Conservation (phyloP, 2,888 invertebrate genomes). For the Lampropteryx suffumata region DNA sequence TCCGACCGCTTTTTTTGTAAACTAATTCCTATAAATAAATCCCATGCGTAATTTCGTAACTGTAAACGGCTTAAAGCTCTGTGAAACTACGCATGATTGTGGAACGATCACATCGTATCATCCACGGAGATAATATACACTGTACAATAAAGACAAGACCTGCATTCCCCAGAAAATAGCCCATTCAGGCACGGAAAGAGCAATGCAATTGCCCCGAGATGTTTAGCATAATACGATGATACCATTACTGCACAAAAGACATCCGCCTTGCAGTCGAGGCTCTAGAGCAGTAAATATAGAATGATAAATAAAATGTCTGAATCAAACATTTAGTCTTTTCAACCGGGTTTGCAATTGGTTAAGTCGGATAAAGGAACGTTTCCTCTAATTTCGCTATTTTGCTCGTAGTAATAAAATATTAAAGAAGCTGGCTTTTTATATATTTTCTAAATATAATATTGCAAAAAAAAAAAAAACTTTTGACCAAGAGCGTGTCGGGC, state of each 20-base stretch:
- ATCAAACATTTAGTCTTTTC: slow-evolving; percentile 9
- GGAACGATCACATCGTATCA: background rate
- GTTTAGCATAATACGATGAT: slow-evolving; percentile 78
- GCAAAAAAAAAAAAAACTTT: no score
- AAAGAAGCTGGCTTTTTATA: no score
- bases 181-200: slow-evolving; percentile 38
- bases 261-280: slow-evolving; percentile 27
- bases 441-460: no score
- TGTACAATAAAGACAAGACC: background rate
- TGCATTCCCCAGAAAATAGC: slow-evolving; percentile 22
- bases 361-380: no score
- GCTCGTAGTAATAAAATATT: no score
- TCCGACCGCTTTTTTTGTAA: no score
- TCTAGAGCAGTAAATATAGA: slow-evolving; percentile 15
- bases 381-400: no score
- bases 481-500: no score
- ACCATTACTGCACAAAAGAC: slow-evolving; percentile 66
- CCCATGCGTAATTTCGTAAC: no score
- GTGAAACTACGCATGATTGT: background rate
- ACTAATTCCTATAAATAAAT: no score
- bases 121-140: no score
- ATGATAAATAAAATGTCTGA: slow-evolving; percentile 28
- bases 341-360: background rate
- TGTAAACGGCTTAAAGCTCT: background rate
- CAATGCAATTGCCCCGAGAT: slow-evolving; percentile 66